phyloP scores from a whole-genome alignment of 1,140 invertebrate genomes.

The Aphaenogaster rudis region DNA sequence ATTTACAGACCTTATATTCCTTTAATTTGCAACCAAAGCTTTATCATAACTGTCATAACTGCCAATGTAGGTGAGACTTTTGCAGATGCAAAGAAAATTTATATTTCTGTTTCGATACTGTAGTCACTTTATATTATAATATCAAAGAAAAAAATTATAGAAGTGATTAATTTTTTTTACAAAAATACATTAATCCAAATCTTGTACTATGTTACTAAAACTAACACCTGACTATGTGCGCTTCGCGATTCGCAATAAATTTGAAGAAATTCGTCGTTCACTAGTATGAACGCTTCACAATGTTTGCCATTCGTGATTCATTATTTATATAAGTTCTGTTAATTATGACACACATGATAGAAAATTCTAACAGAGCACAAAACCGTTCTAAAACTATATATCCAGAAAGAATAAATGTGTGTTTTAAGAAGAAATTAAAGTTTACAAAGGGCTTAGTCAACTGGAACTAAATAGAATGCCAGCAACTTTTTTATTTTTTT shows the following conservation, averaged over 20 bases:
- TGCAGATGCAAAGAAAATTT: neutral
- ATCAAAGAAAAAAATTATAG: neutral
- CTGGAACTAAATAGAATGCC: neutral
- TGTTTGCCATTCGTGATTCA: neutral
- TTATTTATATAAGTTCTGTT: neutral
- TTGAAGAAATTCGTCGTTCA: neutral
- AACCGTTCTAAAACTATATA: neutral
- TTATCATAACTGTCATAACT: neutral
- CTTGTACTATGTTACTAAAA: neutral
- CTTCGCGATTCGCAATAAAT: neutral
- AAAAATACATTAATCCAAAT: neutral
- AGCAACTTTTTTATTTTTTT: neutral
- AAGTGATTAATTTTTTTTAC: neutral
- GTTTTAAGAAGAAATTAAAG: neutral
- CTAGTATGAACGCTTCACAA: neutral
- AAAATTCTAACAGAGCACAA: neutral
- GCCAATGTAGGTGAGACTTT: neutral
- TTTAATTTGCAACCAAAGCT: neutral
- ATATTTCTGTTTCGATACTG: neutral
- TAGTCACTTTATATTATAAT: neutral
- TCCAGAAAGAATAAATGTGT: neutral
- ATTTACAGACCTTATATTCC: conserved; percentile 32
- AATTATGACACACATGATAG: neutral
- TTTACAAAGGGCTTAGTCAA: neutral
- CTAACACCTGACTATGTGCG: neutral